A percentile compares a stretch with the other conserved stretches of the same genome.
phyloP scores from a whole-genome alignment of 2,113 vertebrate species.

The Lanius collurio region DNA sequence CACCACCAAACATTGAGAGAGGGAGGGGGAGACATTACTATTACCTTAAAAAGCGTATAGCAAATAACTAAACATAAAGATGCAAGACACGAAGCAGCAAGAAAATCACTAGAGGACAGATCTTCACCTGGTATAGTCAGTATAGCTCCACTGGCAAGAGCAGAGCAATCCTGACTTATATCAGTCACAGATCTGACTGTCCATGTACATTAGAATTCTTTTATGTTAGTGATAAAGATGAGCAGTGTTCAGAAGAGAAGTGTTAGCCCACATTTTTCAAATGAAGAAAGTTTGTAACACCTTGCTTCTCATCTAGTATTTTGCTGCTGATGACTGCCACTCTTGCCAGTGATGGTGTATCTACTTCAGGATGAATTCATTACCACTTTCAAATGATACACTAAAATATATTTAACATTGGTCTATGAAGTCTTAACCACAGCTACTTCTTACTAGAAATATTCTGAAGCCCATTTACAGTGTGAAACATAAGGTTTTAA shows the following conservation, averaged over 20 bases:
- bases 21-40: neutral
- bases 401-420: neutral
- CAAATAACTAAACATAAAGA: neutral
- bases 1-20: neutral
- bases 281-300: neutral
- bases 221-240: neutral
- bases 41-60: neutral
- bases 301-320: neutral
- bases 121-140: neutral
- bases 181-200: neutral
- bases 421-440: neutral
- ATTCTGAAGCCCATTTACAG: neutral
- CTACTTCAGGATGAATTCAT: neutral
- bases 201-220: neutral
- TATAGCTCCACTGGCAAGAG: neutral
- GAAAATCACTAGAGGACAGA: neutral
- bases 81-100: neutral
- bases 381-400: neutral
- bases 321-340: neutral
- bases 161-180: neutral
- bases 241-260: neutral
- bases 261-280: neutral
- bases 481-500: neutral
- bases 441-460: neutral
- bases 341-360: neutral